Evolutionary conservation across 2,113 vertebrate species (phyloP), one percentile per base, ranked within the genome.

Genomic region (Calonectris borealis): DNA sequence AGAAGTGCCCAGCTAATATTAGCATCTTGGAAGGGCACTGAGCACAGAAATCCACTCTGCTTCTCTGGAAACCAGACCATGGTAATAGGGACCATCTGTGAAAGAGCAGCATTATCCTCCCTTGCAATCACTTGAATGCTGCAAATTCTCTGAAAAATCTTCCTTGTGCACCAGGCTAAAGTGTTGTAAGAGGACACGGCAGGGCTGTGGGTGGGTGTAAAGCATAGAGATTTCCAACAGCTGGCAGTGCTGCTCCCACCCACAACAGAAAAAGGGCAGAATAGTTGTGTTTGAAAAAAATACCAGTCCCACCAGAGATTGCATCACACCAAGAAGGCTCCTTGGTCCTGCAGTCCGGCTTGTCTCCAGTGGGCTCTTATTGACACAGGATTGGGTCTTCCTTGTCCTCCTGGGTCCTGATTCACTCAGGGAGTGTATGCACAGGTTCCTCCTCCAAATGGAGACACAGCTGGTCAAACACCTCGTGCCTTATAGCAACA

Each of bases 161-260:
- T 69, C 14, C n/a, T 17, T 31, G 72, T n/a, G 62, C 66, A 6
- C 16, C 79, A 14, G 60, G 46, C 75, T 86, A 0, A 78, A 62
- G 48, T 14, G 1, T 2, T 78, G 32, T n/a, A 17, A 95, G 72
- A 77, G 82, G 68, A 94, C 88, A 58, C 10, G 10, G 44, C 78
- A 85, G 73, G 61, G 60, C 57, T 11, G 87, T 87, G 73, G 60
- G 94, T 78, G 81, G 81, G 21, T 86, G 79, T 36, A 34, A 77
- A 94, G 71, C 68, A 92, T 62, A 76, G 71, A 80, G 85, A 25
- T 44, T 92, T 95, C 87, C 90, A 91, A 54, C 92, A 94, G 20
- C 88, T 95, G 84, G 64, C 76, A 78, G n/a, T 96, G 68, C 64
- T 75, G 42, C 51, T 86, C 36, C 81, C 65, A 54, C 78, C 22